A percentile compares a stretch with the other conserved stretches of the same genome.
phyloP scores from a whole-genome alignment of 2,113 vertebrate genomes.

The Megalops atlanticus region DNA sequence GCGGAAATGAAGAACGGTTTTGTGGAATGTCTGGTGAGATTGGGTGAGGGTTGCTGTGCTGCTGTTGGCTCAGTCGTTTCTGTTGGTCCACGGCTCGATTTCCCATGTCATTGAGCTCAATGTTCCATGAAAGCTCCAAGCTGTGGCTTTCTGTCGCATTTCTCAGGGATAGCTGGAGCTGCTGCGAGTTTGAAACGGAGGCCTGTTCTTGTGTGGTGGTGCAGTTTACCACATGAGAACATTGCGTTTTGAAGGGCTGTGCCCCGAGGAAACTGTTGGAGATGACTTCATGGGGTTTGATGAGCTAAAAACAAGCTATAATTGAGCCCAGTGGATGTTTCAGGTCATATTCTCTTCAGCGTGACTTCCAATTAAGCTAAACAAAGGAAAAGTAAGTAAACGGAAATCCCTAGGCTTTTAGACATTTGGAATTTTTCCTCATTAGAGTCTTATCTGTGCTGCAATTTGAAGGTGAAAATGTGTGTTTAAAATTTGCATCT shows the following conservation, averaged over 20 bases:
- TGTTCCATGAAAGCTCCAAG: slow-evolving; percentile 37
- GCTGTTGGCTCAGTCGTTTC: slow-evolving; percentile 52
- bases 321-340: slow-evolving; percentile 54
- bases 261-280: slow-evolving; percentile 42
- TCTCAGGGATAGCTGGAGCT: slow-evolving; percentile 45
- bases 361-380: slow-evolving; percentile 41
- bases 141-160: slow-evolving; percentile 54
- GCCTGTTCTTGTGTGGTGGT: slow-evolving; percentile 43
- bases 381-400: background rate
- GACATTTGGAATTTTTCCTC: no score
- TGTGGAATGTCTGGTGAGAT: slow-evolving; percentile 57
- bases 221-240: slow-evolving; percentile 43
- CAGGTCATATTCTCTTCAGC: slow-evolving; percentile 42
- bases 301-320: slow-evolving; percentile 54
- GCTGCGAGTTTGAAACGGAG: slow-evolving; percentile 47
- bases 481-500: background rate
- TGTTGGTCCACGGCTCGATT: slow-evolving; percentile 50
- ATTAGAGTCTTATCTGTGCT: background rate
- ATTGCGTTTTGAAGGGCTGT: slow-evolving; percentile 28
- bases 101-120: slow-evolving; percentile 55
- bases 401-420: no score
- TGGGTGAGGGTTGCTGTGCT: background rate
- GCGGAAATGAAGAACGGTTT: slow-evolving; percentile 53
- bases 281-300: slow-evolving; percentile 50
- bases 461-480: no score